Conservation (phyloP, 2,113 vertebrate species). For the Lepisosteus oculatus region DNA sequence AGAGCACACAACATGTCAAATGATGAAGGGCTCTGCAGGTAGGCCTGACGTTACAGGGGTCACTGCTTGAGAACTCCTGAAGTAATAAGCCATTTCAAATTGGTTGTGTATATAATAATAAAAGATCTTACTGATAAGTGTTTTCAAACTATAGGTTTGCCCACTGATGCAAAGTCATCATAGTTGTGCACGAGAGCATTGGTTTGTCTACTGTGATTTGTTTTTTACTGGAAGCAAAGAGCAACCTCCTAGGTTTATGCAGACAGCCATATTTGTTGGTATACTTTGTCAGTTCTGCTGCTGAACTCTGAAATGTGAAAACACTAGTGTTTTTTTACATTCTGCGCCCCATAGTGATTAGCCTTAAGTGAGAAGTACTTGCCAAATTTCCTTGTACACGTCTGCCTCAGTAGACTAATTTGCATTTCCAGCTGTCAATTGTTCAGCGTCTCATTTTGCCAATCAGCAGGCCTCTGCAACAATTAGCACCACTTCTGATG, state of each 20-base stretch:
- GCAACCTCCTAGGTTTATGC: not conserved
- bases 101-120: too few relatives aligned
- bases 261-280: too few relatives aligned
- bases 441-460: constrained; percentile 52
- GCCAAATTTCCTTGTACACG: constrained; percentile 41
- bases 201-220: not conserved
- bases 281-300: not conserved
- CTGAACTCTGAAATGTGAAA: not conserved
- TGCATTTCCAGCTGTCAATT: constrained; percentile 70
- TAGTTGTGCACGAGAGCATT: too few relatives aligned
- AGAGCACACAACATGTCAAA: too few relatives aligned
- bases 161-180: too few relatives aligned
- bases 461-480: constrained; percentile 52
- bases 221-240: not conserved
- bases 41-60: too few relatives aligned
- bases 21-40: too few relatives aligned
- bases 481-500: constrained; percentile 40
- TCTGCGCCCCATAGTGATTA: constrained; percentile 8
- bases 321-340: not conserved
- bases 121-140: too few relatives aligned
- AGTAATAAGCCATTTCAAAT: too few relatives aligned
- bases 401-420: constrained; percentile 39
- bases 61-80: too few relatives aligned
- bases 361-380: constrained; percentile 49
- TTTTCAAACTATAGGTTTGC: too few relatives aligned